phyloP scores from a whole-genome alignment of 92 coral and sea anemone species.

The Epizoanthus fatuus region DNA sequence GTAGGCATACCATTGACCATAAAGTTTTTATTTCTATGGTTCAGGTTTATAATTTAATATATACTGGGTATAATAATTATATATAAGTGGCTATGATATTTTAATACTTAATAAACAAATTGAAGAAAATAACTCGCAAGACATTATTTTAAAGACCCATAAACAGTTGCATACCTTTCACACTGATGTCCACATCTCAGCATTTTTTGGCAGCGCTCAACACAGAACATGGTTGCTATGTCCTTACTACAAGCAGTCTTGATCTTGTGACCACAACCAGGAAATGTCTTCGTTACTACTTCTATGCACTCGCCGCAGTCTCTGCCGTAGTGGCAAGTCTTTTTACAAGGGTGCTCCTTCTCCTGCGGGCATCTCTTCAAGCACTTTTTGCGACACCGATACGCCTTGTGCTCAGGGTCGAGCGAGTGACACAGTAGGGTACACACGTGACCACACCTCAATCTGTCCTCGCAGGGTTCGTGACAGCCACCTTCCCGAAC shows the following conservation, averaged over 20 bases:
- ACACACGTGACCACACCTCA: constrained; percentile 78
- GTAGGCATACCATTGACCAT: not conserved
- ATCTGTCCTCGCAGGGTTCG: constrained; percentile 51
- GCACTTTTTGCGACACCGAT: constrained; percentile 47
- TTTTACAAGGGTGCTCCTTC: constrained; percentile 66
- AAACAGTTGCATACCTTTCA: not conserved
- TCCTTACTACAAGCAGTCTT: constrained; percentile 44
- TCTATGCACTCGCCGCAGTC: constrained; percentile 56
- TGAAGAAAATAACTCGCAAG: too few species aligned
- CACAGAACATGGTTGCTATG: constrained; percentile 27
- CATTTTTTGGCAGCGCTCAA: constrained; percentile 50
- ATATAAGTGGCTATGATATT: too few species aligned
- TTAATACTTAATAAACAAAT: too few species aligned
- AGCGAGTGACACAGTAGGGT: constrained; percentile 55
- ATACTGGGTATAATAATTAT: too few species aligned
- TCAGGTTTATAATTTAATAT: too few species aligned
- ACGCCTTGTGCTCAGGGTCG: constrained; percentile 49
- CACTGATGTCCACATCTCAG: constrained; percentile 63
- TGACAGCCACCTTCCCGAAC: constrained; percentile 60
- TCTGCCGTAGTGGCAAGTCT: constrained; percentile 59
- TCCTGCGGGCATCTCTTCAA: constrained; percentile 29
- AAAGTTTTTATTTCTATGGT: not conserved
- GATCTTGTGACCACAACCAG: constrained; percentile 67
- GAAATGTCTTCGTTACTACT: constrained; percentile 41
- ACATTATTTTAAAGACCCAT: not conserved